A percentile compares a stretch with the other conserved stretches of the same genome.
Evolutionary conservation across 2,797 vertebrate species (phyloP).

Genomic region (Spheniscus humboldti): DNA sequence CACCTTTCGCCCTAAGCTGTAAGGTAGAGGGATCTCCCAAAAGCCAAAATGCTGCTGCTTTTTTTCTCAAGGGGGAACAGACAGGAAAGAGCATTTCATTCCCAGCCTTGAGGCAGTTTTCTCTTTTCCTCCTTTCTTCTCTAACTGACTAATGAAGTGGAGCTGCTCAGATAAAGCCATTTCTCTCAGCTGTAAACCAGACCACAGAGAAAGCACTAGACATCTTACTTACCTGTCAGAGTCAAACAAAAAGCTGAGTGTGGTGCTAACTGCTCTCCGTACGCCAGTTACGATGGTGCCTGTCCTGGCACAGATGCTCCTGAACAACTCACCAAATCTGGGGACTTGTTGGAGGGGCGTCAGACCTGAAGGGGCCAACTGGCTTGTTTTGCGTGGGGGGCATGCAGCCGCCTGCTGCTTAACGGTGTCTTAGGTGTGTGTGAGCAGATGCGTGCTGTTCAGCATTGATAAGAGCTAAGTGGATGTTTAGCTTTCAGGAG

Average conservation of each 20-base stretch:
- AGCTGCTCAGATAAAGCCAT: not conserved
- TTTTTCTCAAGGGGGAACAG: not conserved
- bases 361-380: not conserved
- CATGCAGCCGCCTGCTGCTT: not conserved
- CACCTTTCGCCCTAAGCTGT: not conserved
- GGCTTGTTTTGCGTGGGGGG: not conserved
- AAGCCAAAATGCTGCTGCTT: not conserved
- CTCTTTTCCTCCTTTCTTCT: not conserved
- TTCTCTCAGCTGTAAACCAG: not conserved
- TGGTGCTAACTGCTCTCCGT: not conserved
- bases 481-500: not conserved
- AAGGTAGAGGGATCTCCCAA: not conserved
- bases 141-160: not conserved
- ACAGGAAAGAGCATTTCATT: not conserved
- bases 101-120: not conserved
- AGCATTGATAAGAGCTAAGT: not conserved
- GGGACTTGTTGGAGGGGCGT: not conserved
- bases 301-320: not conserved
- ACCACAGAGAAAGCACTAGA: not conserved
- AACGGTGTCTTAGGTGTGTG: not conserved
- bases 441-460: not conserved
- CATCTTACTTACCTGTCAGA: not conserved
- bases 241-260: not conserved
- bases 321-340: not conserved
- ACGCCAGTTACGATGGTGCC: accelerated